phyloP scores from a whole-genome alignment of 2,797 vertebrate species.

The Hephaestus fuliginosus region DNA sequence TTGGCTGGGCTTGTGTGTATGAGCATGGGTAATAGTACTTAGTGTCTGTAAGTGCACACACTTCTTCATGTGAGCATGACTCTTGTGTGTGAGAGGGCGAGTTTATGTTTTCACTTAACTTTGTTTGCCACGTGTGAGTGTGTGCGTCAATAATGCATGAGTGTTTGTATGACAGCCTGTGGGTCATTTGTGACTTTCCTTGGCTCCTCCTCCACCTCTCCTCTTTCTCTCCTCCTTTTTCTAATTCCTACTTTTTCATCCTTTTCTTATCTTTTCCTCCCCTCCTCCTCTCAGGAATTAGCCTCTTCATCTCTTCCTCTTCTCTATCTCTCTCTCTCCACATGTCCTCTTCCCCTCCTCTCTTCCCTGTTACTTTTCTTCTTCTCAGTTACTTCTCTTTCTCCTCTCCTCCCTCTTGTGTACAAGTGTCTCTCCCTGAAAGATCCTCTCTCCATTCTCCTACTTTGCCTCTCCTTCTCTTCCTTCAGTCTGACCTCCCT shows the following conservation, averaged over 20 bases:
- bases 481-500: conserved; percentile 14
- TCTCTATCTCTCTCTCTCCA: conserved; percentile 43
- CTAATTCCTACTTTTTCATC: background rate
- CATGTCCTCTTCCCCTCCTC: background rate
- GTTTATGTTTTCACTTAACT: conserved; percentile 22
- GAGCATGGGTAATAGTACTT: background rate
- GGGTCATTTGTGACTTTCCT: conserved; percentile 4
- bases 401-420: background rate
- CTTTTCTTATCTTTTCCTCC: conserved; percentile 59
- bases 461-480: conserved; percentile 1
- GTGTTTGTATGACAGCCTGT: conserved; percentile 31
- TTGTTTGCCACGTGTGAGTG: background rate
- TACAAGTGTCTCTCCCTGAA: background rate
- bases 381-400: background rate
- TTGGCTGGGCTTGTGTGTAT: conserved; percentile 1
- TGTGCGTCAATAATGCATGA: conserved; percentile 19
- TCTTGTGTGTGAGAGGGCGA: background rate
- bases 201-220: background rate
- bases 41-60: background rate
- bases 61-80: background rate
- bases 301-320: background rate
- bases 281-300: conserved; percentile 52
- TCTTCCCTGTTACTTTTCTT: background rate
- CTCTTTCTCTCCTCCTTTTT: conserved; percentile 4
- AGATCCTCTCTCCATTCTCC: conserved; percentile 1